Evolutionary conservation across 1,140 invertebrate genomes (phyloP).

Genomic region (Pristionchus pacificus): DNA sequence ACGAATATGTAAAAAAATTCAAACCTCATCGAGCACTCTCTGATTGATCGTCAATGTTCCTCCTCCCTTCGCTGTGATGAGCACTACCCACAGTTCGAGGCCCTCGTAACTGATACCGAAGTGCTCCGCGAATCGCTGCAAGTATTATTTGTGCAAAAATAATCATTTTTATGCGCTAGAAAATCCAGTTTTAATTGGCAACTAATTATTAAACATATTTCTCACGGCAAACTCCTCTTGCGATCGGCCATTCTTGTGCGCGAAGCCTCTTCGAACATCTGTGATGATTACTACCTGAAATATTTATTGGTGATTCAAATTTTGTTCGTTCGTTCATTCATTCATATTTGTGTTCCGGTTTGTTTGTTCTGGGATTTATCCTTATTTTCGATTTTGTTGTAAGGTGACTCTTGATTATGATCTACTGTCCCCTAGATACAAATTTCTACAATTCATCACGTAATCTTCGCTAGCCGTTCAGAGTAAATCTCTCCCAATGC

Average conservation of each 20-base stretch:
- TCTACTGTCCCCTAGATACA: too few relatives aligned
- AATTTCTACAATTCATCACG: too few relatives aligned
- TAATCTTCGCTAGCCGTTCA: too few relatives aligned
- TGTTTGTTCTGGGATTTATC: too few relatives aligned
- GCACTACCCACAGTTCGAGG: constrained; percentile 25
- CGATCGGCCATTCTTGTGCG: constrained; percentile 19
- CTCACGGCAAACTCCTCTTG: constrained; percentile 7
- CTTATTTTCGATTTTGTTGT: too few relatives aligned
- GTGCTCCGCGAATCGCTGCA: constrained; percentile 27
- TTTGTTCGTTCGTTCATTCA: too few relatives aligned
- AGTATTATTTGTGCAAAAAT: background rate
- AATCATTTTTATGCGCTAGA: background rate
- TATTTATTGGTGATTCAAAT: constrained; percentile 23
- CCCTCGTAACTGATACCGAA: constrained; percentile 22
- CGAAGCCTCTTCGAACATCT: constrained; percentile 31
- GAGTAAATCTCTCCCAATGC: too few relatives aligned
- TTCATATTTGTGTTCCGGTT: too few relatives aligned
- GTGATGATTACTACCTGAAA: constrained; percentile 25
- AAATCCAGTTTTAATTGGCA: background rate
- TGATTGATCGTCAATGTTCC: background rate
- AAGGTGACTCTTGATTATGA: too few relatives aligned
- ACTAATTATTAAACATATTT: background rate
- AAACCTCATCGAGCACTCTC: background rate
- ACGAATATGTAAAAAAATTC: background rate
- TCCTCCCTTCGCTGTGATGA: constrained; percentile 13